phyloP scores from a whole-genome alignment of 2,888 invertebrate genomes.

The Molanna angustata region DNA sequence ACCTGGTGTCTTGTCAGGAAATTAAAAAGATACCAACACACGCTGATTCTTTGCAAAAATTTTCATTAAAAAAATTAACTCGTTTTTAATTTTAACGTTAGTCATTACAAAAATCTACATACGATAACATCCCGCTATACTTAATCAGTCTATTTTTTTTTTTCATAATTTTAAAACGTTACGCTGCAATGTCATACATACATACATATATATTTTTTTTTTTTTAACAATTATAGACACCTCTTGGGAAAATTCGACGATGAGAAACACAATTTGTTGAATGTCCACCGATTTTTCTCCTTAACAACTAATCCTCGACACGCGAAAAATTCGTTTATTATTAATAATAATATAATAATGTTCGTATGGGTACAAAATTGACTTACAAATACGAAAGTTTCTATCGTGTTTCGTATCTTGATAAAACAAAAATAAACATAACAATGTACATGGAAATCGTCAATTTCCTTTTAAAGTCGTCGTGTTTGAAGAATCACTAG shows the following conservation, averaged over 20 bases:
- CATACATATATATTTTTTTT: slow-evolving; percentile 8
- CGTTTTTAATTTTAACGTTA: slow-evolving; percentile 2
- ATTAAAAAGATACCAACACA: no score
- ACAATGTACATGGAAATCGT: slow-evolving; percentile 13
- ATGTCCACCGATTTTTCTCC: background rate
- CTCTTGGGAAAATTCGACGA: slow-evolving; percentile 25
- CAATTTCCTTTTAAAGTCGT: slow-evolving; percentile 7
- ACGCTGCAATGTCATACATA: background rate
- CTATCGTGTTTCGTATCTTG: slow-evolving; percentile 16
- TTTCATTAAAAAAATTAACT: no score
- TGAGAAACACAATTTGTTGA: slow-evolving; percentile 6
- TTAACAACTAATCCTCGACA: slow-evolving; percentile 10
- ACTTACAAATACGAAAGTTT: slow-evolving; percentile 16
- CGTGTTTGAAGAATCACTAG: no score
- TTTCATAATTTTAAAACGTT: slow-evolving; percentile 14
- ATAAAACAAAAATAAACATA: slow-evolving; percentile 8
- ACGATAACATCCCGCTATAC: slow-evolving; percentile 32
- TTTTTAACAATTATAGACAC: slow-evolving; percentile 27
- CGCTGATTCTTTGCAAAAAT: no score
- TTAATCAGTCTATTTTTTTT: slow-evolving; percentile 32
- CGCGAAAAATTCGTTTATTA: slow-evolving; percentile 12
- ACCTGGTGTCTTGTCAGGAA: no score
- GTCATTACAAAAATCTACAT: slow-evolving; percentile 30
- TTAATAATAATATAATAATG: background rate
- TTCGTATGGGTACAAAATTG: slow-evolving; percentile 19